These are phyloP conservation scores for Panzeria rudis DNA, from an alignment of 2,888 invertebrate species.

Conservation along the genomic window DNA sequence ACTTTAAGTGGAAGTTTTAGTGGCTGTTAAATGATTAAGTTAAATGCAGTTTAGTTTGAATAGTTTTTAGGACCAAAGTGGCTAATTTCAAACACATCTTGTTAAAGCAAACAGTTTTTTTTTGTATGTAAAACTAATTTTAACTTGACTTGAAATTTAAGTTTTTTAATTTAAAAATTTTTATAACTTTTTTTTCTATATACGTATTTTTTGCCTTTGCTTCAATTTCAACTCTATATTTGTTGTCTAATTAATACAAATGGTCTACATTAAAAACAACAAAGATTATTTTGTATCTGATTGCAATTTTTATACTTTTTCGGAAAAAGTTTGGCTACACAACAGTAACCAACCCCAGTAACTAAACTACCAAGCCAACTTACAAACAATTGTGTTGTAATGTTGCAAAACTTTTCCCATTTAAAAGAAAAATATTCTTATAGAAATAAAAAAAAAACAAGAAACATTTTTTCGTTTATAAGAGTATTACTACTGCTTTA, in stretches of 20 bases:
- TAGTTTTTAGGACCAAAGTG: constrained; percentile 13
- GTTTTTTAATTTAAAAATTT: constrained; percentile 54
- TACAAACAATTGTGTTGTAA: constrained; percentile 70
- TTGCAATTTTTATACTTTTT: constrained; percentile 52
- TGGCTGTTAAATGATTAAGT: constrained; percentile 64
- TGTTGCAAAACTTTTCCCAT: constrained; percentile 74
- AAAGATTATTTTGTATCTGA: constrained; percentile 70
- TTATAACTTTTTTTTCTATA: constrained; percentile 18
- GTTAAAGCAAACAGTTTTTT: constrained; percentile 3
- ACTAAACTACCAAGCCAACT: constrained; percentile 52
- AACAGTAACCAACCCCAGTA: constrained; percentile 18
- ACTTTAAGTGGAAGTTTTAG: constrained; percentile 65
- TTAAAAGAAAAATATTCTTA: constrained; percentile 68
- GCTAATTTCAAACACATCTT: constrained; percentile 1
- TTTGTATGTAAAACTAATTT: constrained; percentile 18
- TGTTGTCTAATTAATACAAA: constrained; percentile 75
- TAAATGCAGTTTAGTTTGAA: constrained; percentile 30
- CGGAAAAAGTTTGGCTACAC: constrained; percentile 49
- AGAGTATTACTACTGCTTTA: constrained; percentile 39
- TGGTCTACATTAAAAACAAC: constrained; percentile 72
- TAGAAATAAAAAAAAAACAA: constrained; percentile 2
- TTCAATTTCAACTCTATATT: constrained; percentile 56
- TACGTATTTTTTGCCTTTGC: not conserved
- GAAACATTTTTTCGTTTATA: constrained; percentile 4
- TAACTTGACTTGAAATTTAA: constrained; percentile 18